Evolutionary conservation across 1,140 invertebrate species (phyloP), one percentile per base, ranked within the genome.

Genomic region (Diorhabda elongata): DNA sequence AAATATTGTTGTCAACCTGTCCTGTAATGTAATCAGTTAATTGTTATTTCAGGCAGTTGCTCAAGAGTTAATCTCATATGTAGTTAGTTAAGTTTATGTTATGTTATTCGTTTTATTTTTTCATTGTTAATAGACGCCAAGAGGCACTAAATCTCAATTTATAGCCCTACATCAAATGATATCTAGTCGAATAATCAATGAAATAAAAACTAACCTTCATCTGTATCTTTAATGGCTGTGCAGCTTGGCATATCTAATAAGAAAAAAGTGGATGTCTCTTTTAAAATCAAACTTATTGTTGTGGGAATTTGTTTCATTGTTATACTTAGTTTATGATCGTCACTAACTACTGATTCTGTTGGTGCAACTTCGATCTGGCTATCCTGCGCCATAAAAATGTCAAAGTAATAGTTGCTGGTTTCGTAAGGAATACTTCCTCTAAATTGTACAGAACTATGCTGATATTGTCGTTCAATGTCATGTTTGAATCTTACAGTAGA

Each of bases 191-290:
- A 26, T 26, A 0, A 26, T 26, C 26, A 26, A 26, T 26, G 26
- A 26, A 26, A 26, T 26, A 44, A 44, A 2, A 62, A 58, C 60
- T 47, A 74, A 44, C 85, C 89, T 74, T 89, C 87, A 0, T 81
- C 72, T 2, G 85, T 85, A 58, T 84, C 84, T 69, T 84, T 82
- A 68, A 89, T 82, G 3, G 82, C 88, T 0, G 88, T 88, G 68
- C 84, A 82, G 72, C 88, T 87, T 0, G 85, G 84, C 63, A 90
- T 75, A 67, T 90, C 89, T 69, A 90, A 88, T 2, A 91, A 72
- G 61, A 88, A 86, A 42, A 83, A 76, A 0, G 89, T 89, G 47
- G 87, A 84, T 0, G 89, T 91, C 80, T 91, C 90, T 60, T 81
- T 85, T 1, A 92, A 77, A 2, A 82, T 81, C 4, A 92, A 79